Evolutionary conservation across 2,113 vertebrate species (phyloP).

Genomic region (Apus apus): DNA sequence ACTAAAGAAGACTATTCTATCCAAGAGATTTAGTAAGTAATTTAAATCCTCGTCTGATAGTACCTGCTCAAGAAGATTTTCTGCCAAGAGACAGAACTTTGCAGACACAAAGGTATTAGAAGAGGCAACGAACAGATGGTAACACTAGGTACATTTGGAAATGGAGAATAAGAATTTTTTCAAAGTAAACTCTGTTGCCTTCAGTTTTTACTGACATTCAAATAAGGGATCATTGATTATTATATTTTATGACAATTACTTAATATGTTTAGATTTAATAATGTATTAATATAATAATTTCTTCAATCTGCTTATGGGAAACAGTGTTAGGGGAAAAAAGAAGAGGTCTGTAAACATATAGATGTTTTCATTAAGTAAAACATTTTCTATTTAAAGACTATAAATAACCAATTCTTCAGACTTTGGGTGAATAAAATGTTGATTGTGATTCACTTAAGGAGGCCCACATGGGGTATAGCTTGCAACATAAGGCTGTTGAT

Average conservation of each 20-base stretch:
- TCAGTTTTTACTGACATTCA: neutral
- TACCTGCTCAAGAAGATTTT: neutral
- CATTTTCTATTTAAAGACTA: neutral
- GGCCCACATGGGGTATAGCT: conserved; percentile 26
- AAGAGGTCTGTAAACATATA: neutral
- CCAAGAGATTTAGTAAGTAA: neutral
- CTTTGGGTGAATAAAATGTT: neutral
- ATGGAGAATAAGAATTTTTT: neutral
- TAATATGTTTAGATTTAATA: neutral
- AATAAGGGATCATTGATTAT: neutral
- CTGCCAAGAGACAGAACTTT: neutral
- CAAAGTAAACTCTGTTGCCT: neutral
- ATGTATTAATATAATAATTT: neutral
- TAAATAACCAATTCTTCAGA: neutral
- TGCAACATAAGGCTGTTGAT: conserved; percentile 53
- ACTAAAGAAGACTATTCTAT: neutral
- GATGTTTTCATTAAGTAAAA: neutral
- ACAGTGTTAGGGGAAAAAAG: neutral
- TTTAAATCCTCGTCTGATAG: neutral
- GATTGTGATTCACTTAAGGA: conserved; percentile 17
- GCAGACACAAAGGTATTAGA: neutral
- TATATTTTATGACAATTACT: neutral
- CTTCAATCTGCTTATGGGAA: neutral
- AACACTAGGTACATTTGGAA: neutral
- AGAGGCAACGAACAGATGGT: neutral